These are phyloP conservation scores for Patella depressa DNA, from an alignment of 2,888 invertebrate genomes.

Conservation along the genomic window DNA sequence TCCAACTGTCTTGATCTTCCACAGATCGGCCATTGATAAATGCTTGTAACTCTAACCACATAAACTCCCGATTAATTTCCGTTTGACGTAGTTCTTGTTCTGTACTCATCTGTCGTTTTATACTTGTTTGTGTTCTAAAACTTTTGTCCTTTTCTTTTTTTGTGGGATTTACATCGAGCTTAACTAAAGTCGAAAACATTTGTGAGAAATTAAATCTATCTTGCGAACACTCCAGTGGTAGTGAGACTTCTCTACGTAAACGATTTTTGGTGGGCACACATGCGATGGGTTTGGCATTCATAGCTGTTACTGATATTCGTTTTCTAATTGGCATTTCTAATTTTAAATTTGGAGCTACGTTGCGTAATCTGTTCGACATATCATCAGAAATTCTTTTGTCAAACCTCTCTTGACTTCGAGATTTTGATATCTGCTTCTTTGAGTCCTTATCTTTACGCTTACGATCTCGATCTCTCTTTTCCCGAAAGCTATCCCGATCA, in stretches of 20 bases:
- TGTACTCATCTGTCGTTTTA: constrained; percentile 75
- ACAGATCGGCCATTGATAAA: constrained; percentile 75
- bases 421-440: constrained; percentile 53
- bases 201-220: constrained; percentile 68
- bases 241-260: constrained; percentile 30
- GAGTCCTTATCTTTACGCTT: constrained; percentile 47
- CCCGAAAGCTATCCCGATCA: constrained; percentile 44
- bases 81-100: constrained; percentile 92
- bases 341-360: constrained; percentile 24
- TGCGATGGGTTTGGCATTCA: constrained; percentile 16
- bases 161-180: constrained; percentile 74
- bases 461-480: constrained; percentile 49
- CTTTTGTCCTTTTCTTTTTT: constrained; percentile 63
- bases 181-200: constrained; percentile 82
- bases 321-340: constrained; percentile 49
- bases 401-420: constrained; percentile 48
- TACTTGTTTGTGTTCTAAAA: constrained; percentile 42
- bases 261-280: constrained; percentile 29
- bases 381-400: constrained; percentile 52
- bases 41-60: constrained; percentile 92
- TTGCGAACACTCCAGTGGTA: constrained; percentile 49
- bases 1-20: constrained; percentile 83
- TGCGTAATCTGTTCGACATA: constrained; percentile 27
- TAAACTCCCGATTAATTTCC: constrained; percentile 84
- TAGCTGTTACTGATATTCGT: constrained; percentile 39